Percentiles rank a stretch among this genome's conserved stretches.
phyloP scores from a whole-genome alignment of 2,888 invertebrate genomes.

The Cosmia trapezina region DNA sequence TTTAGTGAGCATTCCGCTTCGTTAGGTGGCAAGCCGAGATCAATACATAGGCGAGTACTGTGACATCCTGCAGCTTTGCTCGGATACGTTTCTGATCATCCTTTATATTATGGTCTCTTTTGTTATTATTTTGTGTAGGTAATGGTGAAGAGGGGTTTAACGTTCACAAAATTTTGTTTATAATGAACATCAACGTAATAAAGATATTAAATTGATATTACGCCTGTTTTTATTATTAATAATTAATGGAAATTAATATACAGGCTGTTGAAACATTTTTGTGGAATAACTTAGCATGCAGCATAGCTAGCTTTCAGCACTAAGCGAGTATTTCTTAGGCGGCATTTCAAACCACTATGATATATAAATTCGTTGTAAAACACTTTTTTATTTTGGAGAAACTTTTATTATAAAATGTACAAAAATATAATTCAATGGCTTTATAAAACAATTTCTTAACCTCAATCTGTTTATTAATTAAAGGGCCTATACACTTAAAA shows the following conservation, averaged over 20 bases:
- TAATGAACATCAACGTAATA: too few species aligned
- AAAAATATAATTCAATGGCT: not conserved
- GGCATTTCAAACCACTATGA: not conserved
- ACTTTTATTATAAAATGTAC: not conserved
- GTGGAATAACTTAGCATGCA: not conserved
- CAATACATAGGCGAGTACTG: conserved; percentile 56
- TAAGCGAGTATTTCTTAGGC: not conserved
- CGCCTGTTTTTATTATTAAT: too few species aligned
- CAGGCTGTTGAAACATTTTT: not conserved
- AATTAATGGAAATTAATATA: too few species aligned
- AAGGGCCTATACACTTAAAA: not conserved
- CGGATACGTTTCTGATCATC: conserved; percentile 9
- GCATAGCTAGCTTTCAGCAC: not conserved
- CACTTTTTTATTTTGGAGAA: not conserved
- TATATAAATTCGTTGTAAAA: not conserved
- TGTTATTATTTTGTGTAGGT: not conserved
- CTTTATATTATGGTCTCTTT: not conserved
- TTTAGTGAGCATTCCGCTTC: conserved; percentile 67
- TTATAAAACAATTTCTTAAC: not conserved
- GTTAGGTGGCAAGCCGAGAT: conserved; percentile 64
- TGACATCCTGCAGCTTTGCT: conserved; percentile 28
- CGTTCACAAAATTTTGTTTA: not conserved
- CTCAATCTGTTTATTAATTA: not conserved
- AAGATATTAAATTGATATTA: too few species aligned
- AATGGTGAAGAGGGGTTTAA: not conserved